phyloP scores from a whole-genome alignment of 2,113 vertebrate species.

The Lutjanus erythropterus region DNA sequence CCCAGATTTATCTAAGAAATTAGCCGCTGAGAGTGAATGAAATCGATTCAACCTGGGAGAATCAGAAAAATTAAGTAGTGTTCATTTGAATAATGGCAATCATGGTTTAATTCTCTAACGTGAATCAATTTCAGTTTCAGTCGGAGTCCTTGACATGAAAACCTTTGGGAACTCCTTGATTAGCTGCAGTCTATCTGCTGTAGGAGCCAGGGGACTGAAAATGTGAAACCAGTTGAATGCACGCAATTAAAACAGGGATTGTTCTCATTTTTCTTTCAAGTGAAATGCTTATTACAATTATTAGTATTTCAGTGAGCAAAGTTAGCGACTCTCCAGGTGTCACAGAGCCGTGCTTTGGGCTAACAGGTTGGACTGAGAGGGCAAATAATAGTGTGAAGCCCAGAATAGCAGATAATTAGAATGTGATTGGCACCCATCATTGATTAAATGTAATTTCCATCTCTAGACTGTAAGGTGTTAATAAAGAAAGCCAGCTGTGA shows the following conservation, averaged over 20 bases:
- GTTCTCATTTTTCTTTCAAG: slow-evolving; percentile 23
- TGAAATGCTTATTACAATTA: background rate
- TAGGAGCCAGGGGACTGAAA: background rate
- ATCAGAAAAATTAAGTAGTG: background rate
- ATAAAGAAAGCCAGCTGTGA: slow-evolving; percentile 3
- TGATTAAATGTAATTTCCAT: slow-evolving; percentile 38
- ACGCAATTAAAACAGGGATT: background rate
- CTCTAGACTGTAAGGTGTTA: slow-evolving; percentile 11
- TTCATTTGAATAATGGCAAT: slow-evolving; percentile 10
- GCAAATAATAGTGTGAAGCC: background rate
- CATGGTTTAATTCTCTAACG: background rate
- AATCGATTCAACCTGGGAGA: background rate
- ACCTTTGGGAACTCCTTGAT: slow-evolving; percentile 5
- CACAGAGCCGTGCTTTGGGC: background rate
- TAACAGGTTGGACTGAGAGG: background rate
- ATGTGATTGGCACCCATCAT: slow-evolving; percentile 1
- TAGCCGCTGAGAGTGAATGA: too few species aligned
- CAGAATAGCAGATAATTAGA: slow-evolving; percentile 18
- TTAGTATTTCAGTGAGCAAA: background rate
- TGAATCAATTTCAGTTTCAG: slow-evolving; percentile 16
- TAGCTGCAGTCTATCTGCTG: background rate
- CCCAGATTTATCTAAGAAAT: background rate
- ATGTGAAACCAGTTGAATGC: slow-evolving; percentile 3
- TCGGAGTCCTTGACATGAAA: slow-evolving; percentile 27
- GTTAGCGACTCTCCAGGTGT: background rate